Percentiles rank a stretch among this genome's conserved stretches.
Evolutionary conservation across 2,888 invertebrate species (phyloP).

Genomic region (Empis stercorea): DNA sequence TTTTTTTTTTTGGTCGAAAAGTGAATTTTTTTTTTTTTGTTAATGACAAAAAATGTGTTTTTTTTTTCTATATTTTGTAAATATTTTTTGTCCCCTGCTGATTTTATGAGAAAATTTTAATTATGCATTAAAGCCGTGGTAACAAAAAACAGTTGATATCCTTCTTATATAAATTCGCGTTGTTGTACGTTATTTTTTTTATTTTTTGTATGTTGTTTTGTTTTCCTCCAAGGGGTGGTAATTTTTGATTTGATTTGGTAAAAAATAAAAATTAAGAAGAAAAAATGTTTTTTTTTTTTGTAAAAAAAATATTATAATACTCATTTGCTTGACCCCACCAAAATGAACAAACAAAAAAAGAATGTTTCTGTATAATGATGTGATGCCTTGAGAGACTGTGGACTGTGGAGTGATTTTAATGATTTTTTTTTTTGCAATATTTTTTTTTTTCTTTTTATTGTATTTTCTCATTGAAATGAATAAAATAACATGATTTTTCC

Average conservation of each 20-base stretch:
- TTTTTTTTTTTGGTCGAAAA: neutral
- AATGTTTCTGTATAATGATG: no score
- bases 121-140: neutral
- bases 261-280: neutral
- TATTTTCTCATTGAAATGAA: no score
- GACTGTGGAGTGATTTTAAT: no score
- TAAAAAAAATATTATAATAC: neutral
- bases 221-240: neutral
- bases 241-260: neutral
- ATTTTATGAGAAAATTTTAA: constrained; percentile 3
- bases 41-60: constrained; percentile 1
- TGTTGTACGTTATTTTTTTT: neutral
- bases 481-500: no score
- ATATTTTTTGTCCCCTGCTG: constrained; percentile 1
- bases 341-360: no score
- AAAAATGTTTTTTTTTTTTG: no score
- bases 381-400: no score
- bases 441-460: no score
- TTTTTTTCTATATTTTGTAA: no score
- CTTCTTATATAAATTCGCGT: neutral
- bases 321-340: neutral
- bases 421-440: no score
- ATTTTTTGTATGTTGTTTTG: neutral
- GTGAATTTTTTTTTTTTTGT: neutral
- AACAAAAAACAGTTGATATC: neutral